These are phyloP conservation scores for Drosophila pallidifrons DNA, from an alignment of 1,140 invertebrate genomes.

Conservation along the genomic window DNA sequence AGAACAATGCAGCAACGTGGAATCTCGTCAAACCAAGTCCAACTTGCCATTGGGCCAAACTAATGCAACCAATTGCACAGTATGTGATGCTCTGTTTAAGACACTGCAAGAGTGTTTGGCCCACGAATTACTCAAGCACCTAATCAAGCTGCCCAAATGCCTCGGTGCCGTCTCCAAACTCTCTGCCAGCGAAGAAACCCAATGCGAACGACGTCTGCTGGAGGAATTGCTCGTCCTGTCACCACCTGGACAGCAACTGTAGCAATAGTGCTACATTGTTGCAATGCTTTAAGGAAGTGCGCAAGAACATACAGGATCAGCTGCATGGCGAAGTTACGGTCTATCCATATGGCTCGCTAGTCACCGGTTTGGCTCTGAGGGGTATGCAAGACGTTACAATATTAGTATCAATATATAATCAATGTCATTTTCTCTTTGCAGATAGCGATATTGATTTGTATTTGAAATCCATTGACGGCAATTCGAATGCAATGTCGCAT, in stretches of 20 bases:
- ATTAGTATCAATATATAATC: no score
- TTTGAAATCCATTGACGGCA: constrained; percentile 38
- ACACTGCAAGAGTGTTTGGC: constrained; percentile 63
- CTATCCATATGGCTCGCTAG: constrained; percentile 72
- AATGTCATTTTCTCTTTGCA: constrained; percentile 13
- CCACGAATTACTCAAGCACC: constrained; percentile 65
- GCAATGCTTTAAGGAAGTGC: constrained; percentile 49
- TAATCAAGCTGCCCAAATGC: constrained; percentile 48
- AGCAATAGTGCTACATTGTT: constrained; percentile 41
- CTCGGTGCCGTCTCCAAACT: constrained; percentile 52
- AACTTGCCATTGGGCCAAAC: background rate
- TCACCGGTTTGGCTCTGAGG: constrained; percentile 67
- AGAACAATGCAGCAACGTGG: constrained; percentile 57
- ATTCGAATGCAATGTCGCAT: constrained; percentile 6
- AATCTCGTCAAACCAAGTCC: constrained; percentile 8
- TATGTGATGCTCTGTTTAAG: constrained; percentile 55
- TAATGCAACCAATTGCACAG: constrained; percentile 49
- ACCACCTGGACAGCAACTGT: constrained; percentile 46
- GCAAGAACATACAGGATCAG: constrained; percentile 49
- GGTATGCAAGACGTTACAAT: constrained; percentile 38
- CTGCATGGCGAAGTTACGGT: constrained; percentile 41
- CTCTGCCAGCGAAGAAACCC: constrained; percentile 52
- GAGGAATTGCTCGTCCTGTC: constrained; percentile 20
- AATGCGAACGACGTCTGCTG: constrained; percentile 51
- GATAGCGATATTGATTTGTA: constrained; percentile 79